Base-by-base conservation (phyloP, 92 coral and sea anemone species). In the Zoanthus sociatus region DNA sequence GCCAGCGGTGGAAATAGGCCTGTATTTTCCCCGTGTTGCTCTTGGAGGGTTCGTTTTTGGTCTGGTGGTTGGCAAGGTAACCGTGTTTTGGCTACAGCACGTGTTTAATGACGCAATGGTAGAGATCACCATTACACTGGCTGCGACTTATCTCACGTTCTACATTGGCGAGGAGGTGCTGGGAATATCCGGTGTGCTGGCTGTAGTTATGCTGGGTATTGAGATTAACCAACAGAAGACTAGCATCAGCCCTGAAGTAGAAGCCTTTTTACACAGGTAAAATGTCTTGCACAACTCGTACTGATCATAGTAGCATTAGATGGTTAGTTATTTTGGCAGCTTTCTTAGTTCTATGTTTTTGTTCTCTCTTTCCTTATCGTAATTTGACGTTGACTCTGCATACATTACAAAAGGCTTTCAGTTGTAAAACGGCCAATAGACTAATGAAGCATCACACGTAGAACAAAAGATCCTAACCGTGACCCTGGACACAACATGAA, bases 21-120 rank as follows among this genome's bases (percentile, higher is more conserved):
- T 97, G 30, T 97, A 97, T 78, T 97, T 97, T 74, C 99, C 99
- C 8, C 99, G 98, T 15, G 99, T 97, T 15, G 97, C 99, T 1
- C 84, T 97, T 9, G 99, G 99, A 72, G 99, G 99, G 30, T 97
- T 94, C 87, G 92, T 97, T 45, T 97, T 97, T 77, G 99, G 99
- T 67, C 94, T 97, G 32, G 92, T 95, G 16, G 93, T 90, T n/a
- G 99, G 99, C 64, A 93, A 96, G 88, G 94, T 97, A 21, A 95
- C 98, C 6, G 99, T 97, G n/a, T 97, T 97, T 75, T 97, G 99
- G 99, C 94, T 97, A 15, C 99, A 97, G 81, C 99, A 93, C 50
- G 99, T 97, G 78, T 97, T 97, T 64, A 97, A 97, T 73, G 99
- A 97, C 82, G 99, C 99, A 82, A 75, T 97, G 91, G 99, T 97